Percentiles rank a stretch among this genome's conserved stretches.
phyloP scores from a whole-genome alignment of 2,888 invertebrate genomes.

The Drosophila mulleri region DNA sequence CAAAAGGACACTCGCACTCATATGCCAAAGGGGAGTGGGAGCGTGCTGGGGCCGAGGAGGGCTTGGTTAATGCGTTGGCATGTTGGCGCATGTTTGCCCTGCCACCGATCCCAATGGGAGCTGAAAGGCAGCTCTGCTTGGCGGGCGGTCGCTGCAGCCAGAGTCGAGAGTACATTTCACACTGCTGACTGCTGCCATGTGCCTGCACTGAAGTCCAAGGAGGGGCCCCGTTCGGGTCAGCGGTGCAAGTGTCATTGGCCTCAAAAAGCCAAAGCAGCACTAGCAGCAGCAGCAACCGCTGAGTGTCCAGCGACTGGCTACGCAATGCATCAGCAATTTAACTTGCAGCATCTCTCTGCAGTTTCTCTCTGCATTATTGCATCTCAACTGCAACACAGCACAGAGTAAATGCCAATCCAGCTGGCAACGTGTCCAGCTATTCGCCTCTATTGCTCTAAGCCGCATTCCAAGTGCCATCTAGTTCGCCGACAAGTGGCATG shows the following conservation, averaged over 20 bases:
- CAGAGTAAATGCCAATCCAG: slow-evolving; percentile 30
- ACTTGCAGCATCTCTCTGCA: slow-evolving; percentile 20
- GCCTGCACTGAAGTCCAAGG: neutral
- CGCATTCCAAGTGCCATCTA: slow-evolving; percentile 29
- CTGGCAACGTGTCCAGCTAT: slow-evolving; percentile 22
- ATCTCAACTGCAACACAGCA: slow-evolving; percentile 23
- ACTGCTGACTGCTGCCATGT: slow-evolving; percentile 23
- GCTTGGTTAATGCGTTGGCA: slow-evolving; percentile 62
- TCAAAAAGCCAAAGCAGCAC: slow-evolving; percentile 35
- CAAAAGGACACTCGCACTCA: slow-evolving; percentile 55
- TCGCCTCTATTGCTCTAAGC: slow-evolving; percentile 28
- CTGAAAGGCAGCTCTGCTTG: slow-evolving; percentile 20
- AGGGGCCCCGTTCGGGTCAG: neutral
- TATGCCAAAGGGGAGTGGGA: slow-evolving; percentile 6
- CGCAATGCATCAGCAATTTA: slow-evolving; percentile 70
- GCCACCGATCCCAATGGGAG: slow-evolving; percentile 39
- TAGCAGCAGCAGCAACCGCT: slow-evolving; percentile 24
- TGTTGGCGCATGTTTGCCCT: slow-evolving; percentile 47
- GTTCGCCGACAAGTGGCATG: neutral
- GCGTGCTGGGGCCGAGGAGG: too few species aligned
- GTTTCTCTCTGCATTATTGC: slow-evolving; percentile 35
- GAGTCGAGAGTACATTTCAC: slow-evolving; percentile 23
- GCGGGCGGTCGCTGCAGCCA: slow-evolving; percentile 42
- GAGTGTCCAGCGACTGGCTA: slow-evolving; percentile 42
- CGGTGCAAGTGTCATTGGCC: slow-evolving; percentile 67